A percentile compares a stretch with the other conserved stretches of the same genome.
Evolutionary conservation across 2,113 vertebrate genomes (phyloP).

Genomic region (Heterocephalus glaber): DNA sequence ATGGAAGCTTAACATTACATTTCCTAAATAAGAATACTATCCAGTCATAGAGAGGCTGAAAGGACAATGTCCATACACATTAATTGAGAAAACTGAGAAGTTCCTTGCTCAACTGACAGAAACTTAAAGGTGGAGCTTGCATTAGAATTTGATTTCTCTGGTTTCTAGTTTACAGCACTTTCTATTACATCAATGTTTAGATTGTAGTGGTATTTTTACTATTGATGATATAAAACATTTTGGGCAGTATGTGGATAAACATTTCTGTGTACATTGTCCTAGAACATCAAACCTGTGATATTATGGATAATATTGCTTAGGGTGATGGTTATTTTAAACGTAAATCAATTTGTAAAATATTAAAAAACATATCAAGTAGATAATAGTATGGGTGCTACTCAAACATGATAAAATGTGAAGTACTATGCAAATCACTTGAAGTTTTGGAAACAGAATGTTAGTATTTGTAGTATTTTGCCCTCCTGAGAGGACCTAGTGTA

Average conservation of each 20-base stretch:
- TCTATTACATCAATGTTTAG: background rate
- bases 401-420: constrained; percentile 43
- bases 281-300: constrained; percentile 11
- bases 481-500: background rate
- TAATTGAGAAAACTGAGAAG: constrained; percentile 17
- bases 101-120: background rate
- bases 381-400: constrained; percentile 6
- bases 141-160: background rate
- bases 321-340: constrained; percentile 7
- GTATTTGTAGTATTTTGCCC: constrained; percentile 16
- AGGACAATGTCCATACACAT: background rate
- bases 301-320: background rate
- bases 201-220: constrained; percentile 20
- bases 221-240: background rate
- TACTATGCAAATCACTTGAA: constrained; percentile 36
- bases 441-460: constrained; percentile 11
- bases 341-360: constrained; percentile 38
- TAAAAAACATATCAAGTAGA: constrained; percentile 41
- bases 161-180: constrained; percentile 5
- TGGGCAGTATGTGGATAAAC: background rate
- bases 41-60: background rate
- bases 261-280: background rate
- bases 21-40: constrained; percentile 37
- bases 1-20: constrained; percentile 10
- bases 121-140: background rate